Percentiles rank a stretch among this genome's conserved stretches.
These are phyloP conservation scores for Casuarius casuarius DNA, from an alignment of 2,113 vertebrate genomes.

Conservation along the genomic window DNA sequence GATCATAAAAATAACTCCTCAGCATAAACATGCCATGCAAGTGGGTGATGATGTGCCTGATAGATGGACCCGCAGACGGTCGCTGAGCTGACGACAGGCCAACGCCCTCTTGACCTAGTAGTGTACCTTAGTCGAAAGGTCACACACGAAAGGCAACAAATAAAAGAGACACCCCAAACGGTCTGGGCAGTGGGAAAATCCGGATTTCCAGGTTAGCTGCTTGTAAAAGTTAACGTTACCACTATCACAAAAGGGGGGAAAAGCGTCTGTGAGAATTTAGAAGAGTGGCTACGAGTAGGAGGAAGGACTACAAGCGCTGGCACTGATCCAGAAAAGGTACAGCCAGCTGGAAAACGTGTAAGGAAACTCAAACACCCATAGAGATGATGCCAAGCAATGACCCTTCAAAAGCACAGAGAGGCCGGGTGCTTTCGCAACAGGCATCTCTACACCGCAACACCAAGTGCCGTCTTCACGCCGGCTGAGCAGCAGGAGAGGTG, in stretches of 20 bases:
- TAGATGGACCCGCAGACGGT: not conserved
- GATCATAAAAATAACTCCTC: not conserved
- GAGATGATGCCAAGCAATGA: not conserved
- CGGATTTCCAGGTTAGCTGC: not conserved
- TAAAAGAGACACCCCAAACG: not conserved
- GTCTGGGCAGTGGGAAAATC: not conserved
- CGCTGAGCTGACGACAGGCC: not conserved
- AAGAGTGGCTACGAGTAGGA: not conserved
- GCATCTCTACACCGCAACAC: accelerated
- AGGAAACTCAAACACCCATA: not conserved
- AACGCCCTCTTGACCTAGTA: not conserved
- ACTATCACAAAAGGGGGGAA: not conserved
- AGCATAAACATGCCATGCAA: accelerated
- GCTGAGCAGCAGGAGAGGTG: not conserved
- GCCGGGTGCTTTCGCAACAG: not conserved
- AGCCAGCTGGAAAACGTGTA: not conserved
- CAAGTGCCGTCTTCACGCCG: not conserved
- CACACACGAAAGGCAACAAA: not conserved
- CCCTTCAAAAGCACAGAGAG: not conserved
- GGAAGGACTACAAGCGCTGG: not conserved
- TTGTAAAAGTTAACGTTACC: not conserved
- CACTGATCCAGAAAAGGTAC: not conserved
- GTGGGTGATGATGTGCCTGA: not conserved
- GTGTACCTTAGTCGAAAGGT: not conserved
- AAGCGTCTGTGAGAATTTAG: not conserved